Evolutionary conservation across 2,797 vertebrate genomes (phyloP), one percentile per base, ranked within the genome.

Genomic region (Lutjanus argentimaculatus): DNA sequence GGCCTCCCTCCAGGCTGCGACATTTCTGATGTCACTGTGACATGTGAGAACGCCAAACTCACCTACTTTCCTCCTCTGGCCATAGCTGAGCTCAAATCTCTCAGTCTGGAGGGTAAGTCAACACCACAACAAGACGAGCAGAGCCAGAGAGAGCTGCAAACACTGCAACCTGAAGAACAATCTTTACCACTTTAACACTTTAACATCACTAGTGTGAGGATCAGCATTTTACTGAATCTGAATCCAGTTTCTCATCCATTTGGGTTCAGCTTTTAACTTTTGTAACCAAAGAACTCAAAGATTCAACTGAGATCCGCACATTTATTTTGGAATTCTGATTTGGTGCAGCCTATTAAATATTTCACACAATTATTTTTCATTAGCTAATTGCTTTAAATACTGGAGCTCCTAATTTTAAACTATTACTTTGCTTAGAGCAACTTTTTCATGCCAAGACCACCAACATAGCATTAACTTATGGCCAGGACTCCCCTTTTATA

Each of bases 81-180:
- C 72, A 96, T 98, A 61, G 95, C 95, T 19, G 94, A 97, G 49
- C 94, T 99, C 73, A 98, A 94, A 75, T 97, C 95, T 67, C 95
- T 99, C 76, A 97, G 96, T 85, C 95, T 99, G 66, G 89, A 95
- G 85, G 98, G 98, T 99, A 94, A 97, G 95, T 79, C 7, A 95
- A 86, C 61, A 68, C 5, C n/a, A 11, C 11, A 9, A 53, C 73
- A 63, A 48, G 8, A 46, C 2, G 1, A 16, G 43, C 12, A 45
- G 49, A 11, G 55, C 55, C 55, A 51, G 65, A 76, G 53, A 75
- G 56, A 48, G 19, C 57, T 21, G 56, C 40, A 52, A 19, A 6
- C 72, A 45, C 16, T 7, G 16, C 43, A n/a, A 7, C 59, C 5
- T 2, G 11, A 12, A 7, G 51, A 25, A 30, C 12, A 22, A 40